A percentile compares a stretch with the other conserved stretches of the same genome.
These are phyloP conservation scores for Cossypha heuglini DNA, from an alignment of 2,797 vertebrate species.

Conservation along the genomic window DNA sequence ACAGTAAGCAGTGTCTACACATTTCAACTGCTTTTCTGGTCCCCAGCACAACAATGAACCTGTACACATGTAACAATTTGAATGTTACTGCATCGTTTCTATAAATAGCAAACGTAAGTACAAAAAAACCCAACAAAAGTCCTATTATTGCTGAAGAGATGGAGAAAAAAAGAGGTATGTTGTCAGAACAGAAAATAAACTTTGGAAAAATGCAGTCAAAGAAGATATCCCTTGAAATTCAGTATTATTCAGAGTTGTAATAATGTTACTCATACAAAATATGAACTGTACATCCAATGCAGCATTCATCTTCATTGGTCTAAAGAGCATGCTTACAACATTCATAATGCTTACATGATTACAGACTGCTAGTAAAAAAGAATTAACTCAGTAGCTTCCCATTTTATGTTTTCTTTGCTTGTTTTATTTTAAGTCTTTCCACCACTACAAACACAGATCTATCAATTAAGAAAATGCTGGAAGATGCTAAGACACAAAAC, in stretches of 20 bases:
- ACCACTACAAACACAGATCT: accelerated
- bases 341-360: background rate
- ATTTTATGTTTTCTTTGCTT: background rate
- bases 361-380: background rate
- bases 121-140: background rate
- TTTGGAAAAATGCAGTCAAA: background rate
- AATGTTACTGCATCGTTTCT: background rate
- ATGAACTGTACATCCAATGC: background rate
- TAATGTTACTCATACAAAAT: background rate
- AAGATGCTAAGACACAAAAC: background rate
- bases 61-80: background rate
- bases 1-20: background rate
- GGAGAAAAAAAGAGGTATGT: background rate
- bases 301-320: background rate
- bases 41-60: background rate
- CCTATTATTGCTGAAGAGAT: background rate
- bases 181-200: background rate
- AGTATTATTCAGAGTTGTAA: background rate
- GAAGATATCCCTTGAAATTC: background rate
- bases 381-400: accelerated
- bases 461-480: background rate
- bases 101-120: background rate
- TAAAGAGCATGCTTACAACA: background rate
- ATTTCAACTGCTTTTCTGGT: background rate
- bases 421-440: background rate